Evolutionary conservation across 2,888 invertebrate genomes (phyloP).

Genomic region (Platycheirus albimanus): DNA sequence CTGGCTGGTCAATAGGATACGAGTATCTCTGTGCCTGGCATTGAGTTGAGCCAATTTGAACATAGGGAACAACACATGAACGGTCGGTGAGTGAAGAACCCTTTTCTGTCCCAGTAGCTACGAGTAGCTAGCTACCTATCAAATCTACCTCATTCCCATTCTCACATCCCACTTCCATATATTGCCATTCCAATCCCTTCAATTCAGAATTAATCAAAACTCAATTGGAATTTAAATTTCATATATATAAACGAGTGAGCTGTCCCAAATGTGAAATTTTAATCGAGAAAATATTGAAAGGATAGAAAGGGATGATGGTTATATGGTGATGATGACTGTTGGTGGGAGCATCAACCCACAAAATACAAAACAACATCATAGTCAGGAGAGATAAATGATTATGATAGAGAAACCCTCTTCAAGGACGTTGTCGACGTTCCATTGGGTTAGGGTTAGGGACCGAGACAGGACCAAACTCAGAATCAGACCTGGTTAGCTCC

Average conservation of each 20-base stretch:
- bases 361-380: constrained; percentile 15
- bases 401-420: constrained; percentile 46
- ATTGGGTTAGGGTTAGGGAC: too few relatives aligned
- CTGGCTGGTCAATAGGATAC: constrained; percentile 19
- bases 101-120: constrained; percentile 36
- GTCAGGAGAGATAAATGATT: constrained; percentile 56
- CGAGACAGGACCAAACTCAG: not conserved
- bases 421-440: constrained; percentile 13
- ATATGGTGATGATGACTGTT: not conserved
- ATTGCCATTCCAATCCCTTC: too few relatives aligned
- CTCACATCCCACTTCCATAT: too few relatives aligned
- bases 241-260: constrained; percentile 57
- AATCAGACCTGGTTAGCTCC: not conserved
- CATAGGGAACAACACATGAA: constrained; percentile 6
- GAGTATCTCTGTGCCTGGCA: constrained; percentile 67
- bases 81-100: constrained; percentile 6
- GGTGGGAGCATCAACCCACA: constrained; percentile 8
- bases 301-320: not conserved
- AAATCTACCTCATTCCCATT: not conserved
- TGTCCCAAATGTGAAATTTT: constrained; percentile 65
- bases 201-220: constrained; percentile 67
- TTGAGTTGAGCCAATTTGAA: constrained; percentile 67
- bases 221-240: constrained; percentile 72
- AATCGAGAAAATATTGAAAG: constrained; percentile 66
- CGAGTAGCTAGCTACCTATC: not conserved